These are phyloP conservation scores for Cairina moschata DNA, from an alignment of 2,113 vertebrate species.

Conservation along the genomic window DNA sequence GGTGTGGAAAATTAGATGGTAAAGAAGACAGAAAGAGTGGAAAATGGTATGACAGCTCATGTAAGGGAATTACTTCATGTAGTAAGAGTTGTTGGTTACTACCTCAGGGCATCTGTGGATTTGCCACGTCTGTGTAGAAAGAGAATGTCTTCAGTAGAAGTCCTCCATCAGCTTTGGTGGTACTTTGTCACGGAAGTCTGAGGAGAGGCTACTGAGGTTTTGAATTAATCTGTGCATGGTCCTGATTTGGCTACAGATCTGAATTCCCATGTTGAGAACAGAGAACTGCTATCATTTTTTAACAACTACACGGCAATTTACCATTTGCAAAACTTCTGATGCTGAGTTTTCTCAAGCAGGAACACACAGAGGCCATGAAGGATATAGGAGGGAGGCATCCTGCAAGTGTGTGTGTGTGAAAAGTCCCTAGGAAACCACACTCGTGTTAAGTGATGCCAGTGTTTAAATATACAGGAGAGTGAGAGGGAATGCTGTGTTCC, in stretches of 20 bases:
- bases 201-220: neutral
- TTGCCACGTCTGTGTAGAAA: neutral
- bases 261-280: neutral
- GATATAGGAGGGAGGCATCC: neutral
- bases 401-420: neutral
- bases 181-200: neutral
- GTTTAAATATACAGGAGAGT: neutral
- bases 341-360: neutral
- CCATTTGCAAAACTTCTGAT: neutral
- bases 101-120: neutral
- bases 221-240: neutral
- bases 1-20: neutral
- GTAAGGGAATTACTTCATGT: neutral
- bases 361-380: neutral
- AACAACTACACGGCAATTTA: neutral
- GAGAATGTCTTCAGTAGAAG: neutral
- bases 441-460: rapidly evolving
- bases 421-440: neutral
- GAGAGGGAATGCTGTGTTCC: neutral
- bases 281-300: neutral
- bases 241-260: neutral
- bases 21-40: neutral
- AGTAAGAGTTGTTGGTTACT: neutral
- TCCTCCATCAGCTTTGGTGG: neutral
- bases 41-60: neutral